Conservation (phyloP, 1,140 invertebrate species). For the Drosophila albomicans region DNA sequence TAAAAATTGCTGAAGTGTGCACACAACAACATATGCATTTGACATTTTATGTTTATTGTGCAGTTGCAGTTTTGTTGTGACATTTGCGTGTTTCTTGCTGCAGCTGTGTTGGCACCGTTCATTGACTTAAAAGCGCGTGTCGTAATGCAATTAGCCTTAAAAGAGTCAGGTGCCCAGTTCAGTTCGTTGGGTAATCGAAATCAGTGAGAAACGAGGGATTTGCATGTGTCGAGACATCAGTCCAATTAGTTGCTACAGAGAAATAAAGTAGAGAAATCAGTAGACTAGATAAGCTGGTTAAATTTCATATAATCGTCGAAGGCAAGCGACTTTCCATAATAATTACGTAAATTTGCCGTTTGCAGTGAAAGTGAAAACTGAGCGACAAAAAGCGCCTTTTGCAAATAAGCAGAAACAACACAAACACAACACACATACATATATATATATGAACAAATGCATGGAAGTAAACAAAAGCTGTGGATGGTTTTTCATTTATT, state of each 20-base stretch:
- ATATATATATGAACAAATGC: slow-evolving; percentile 52
- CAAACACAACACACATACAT: slow-evolving; percentile 7
- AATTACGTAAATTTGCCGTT: slow-evolving; percentile 50
- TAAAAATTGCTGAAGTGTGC: slow-evolving; percentile 28
- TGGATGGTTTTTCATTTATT: slow-evolving; percentile 73
- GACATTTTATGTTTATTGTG: slow-evolving; percentile 42
- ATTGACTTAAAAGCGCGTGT: slow-evolving; percentile 81
- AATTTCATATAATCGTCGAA: slow-evolving; percentile 31
- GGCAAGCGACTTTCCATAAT: slow-evolving; percentile 28
- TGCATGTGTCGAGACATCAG: slow-evolving; percentile 60
- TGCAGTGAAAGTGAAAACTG: slow-evolving; percentile 60
- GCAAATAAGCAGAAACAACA: slow-evolving; percentile 34
- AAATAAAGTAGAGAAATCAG: not conserved
- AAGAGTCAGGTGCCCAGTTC: slow-evolving; percentile 11
- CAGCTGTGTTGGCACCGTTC: slow-evolving; percentile 51
- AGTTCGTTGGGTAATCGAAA: slow-evolving; percentile 29
- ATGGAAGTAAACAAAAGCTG: slow-evolving; percentile 58
- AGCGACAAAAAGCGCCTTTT: slow-evolving; percentile 47
- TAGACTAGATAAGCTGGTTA: slow-evolving; percentile 22
- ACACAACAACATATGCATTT: slow-evolving; percentile 27
- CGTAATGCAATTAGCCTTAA: slow-evolving; percentile 73
- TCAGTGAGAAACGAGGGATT: slow-evolving; percentile 66
- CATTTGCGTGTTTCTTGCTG: slow-evolving; percentile 62
- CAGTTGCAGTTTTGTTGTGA: slow-evolving; percentile 52
- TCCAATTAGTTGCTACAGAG: slow-evolving; percentile 49